Evolutionary conservation across 2,888 invertebrate genomes (phyloP).

Genomic region (Colostygia pectinataria): DNA sequence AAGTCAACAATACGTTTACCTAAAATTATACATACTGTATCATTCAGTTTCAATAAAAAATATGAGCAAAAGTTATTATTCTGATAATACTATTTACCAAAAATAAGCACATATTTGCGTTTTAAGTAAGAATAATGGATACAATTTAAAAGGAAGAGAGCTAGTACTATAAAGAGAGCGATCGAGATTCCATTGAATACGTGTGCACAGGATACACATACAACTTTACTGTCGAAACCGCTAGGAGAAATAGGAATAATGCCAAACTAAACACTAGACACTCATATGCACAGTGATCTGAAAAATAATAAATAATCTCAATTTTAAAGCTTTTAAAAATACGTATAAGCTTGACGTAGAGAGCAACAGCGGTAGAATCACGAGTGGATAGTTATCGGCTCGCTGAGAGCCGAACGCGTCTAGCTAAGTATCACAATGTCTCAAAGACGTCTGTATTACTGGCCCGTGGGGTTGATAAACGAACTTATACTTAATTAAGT

Average conservation of each 20-base stretch:
- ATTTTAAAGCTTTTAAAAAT: conserved; percentile 78
- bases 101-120: conserved; percentile 46
- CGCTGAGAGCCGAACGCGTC: conserved; percentile 42
- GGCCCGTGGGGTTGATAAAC: conserved; percentile 74
- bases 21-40: conserved; percentile 10
- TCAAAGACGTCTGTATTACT: conserved; percentile 77
- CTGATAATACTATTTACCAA: conserved; percentile 31
- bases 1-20: conserved; percentile 18
- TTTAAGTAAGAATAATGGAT: conserved; percentile 21
- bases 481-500: conserved; percentile 80
- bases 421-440: conserved; percentile 80
- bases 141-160: conserved; percentile 55
- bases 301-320: conserved; percentile 80
- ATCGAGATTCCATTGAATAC: conserved; percentile 40
- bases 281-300: conserved; percentile 56
- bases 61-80: conserved; percentile 24
- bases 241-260: conserved; percentile 43
- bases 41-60: conserved; percentile 21
- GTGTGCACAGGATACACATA: conserved; percentile 39
- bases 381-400: conserved; percentile 34
- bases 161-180: conserved; percentile 67
- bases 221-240: conserved; percentile 67
- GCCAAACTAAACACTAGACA: conserved; percentile 47
- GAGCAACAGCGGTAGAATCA: conserved; percentile 45
- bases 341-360: conserved; percentile 62